Base-by-base conservation (phyloP, 1,140 invertebrate species). In the Scaptomyza hsui region DNA sequence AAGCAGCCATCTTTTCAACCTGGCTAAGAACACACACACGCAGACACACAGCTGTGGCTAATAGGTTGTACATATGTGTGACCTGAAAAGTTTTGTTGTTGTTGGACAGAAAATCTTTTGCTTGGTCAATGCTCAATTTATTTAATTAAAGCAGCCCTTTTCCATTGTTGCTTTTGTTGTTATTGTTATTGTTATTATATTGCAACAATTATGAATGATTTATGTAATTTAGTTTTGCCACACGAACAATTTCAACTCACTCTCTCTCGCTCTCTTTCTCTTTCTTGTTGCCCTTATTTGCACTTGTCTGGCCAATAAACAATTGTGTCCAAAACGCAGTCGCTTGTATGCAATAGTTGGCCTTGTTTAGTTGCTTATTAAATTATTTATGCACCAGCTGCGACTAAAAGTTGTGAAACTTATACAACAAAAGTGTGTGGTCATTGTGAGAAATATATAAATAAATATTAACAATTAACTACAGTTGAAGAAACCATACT, bases 171-270 rank as follows among this genome's bases (percentile, higher is more conserved):
- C 41, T 52, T 24, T 44, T 71, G 69, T 67, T 86, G 76, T 73
- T 72, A 60, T 69, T n/a, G n/a, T n/a, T n/a, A n/a, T n/a, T n/a
- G n/a, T n/a, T n/a, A n/a, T n/a, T n/a, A n/a, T n/a, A n/a, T n/a
- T 78, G 62, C 53, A 44, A 61, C 74, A 88, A 86, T 86, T 88
- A 86, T 88, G 81, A 74, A 88, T 88, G 82, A 81, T 86, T 78
- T 86, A 88, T 88, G 55, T 78, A 88, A 88, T 86, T 81, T 65
- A 81, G 62, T 78, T 29, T 21, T 52, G 61, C 26, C 42, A 42
- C 52, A 59, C 29, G 18, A 47, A 12, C 26, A 24, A 45, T 61
- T 53, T 71, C 52, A 16, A 16, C 61, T 37, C n/a, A n/a, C n/a
- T 15, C 6, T 16, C 41, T 47, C 51, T 32, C 47, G 39, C 57